A percentile compares a stretch with the other conserved stretches of the same genome.
These are phyloP conservation scores for Drosophila kambysellisi DNA, from an alignment of 2,888 invertebrate genomes.

Conservation along the genomic window DNA sequence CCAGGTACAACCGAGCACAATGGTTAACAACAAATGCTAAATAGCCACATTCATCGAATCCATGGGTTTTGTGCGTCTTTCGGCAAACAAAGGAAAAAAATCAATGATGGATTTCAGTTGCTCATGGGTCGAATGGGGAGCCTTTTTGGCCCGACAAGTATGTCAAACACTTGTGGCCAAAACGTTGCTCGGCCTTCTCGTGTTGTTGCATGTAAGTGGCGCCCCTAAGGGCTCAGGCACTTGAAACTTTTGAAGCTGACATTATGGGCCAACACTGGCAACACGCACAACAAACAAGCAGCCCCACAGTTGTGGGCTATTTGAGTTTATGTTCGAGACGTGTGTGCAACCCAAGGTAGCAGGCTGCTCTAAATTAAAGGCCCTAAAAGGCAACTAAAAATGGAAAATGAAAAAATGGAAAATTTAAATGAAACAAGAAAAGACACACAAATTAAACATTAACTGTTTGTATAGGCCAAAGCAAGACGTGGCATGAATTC, in stretches of 20 bases:
- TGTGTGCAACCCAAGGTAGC: constrained; percentile 1
- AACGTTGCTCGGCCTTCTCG: constrained; percentile 37
- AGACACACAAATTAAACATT: background rate
- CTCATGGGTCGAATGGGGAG: constrained; percentile 6
- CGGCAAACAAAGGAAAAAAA: constrained; percentile 26
- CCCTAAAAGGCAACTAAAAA: constrained; percentile 3
- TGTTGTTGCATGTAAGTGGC: constrained; percentile 20
- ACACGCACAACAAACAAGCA: constrained; percentile 45
- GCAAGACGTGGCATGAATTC: constrained; percentile 34
- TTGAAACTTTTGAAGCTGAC: constrained; percentile 58
- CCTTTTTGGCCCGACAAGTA: constrained; percentile 43
- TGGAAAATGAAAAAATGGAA: background rate
- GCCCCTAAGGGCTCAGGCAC: constrained; percentile 38
- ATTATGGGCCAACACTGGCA: constrained; percentile 46
- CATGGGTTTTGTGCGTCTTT: constrained; percentile 3
- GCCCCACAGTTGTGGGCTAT: constrained; percentile 13
- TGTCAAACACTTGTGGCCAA: constrained; percentile 69
- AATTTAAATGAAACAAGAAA: background rate
- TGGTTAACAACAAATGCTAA: constrained; percentile 21
- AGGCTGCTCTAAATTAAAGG: background rate
- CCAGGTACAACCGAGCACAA: constrained; percentile 55
- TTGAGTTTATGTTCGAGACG: constrained; percentile 21
- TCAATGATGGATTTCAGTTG: constrained; percentile 48
- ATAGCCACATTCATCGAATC: constrained; percentile 8
- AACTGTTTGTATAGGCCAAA: constrained; percentile 16